Base-by-base conservation (phyloP, 2,888 invertebrate species). In the Bibio marci region DNA sequence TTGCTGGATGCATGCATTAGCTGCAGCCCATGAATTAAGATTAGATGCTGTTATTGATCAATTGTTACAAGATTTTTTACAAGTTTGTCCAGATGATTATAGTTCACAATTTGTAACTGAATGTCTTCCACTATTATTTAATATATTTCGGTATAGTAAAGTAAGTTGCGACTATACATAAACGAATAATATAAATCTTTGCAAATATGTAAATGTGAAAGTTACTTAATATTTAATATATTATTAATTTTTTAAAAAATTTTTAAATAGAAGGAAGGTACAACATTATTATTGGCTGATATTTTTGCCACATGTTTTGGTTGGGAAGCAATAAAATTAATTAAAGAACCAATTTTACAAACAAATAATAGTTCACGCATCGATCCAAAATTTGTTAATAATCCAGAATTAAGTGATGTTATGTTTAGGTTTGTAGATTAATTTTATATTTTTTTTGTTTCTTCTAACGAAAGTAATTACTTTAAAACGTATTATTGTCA, bases 331-430 rank as follows among this genome's bases (percentile, higher is more conserved):
- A 82, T 87, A 46, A 82, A 82, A 48, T 67, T 74, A 1, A 74
- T 80, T n/a, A 67, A 75, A 48, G 77, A 78, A 50, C 73, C 73
- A 26, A 63, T 68, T 3, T 64, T 76, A 22, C 72, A 79, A 2
- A 65, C 73, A 7, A 67, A 71, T 1, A 65, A 61, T 45, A 75
- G 77, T 28, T 81, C 87, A 0, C 67, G 87, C 43, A 87, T 90
- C 48, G 91, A 92, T 64, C 85, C 88, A 1, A 81, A 85, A 53
- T 92, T 87, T 63, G 88, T 92, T 46, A 92, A 91, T 65, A 91
- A 90, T 64, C 85, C 88, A 1, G 87, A 88, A 52, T 67, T 91
- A 28, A 87, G 87, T 49, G 91, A 91, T 56, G 88, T 91, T 22
- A 87, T 87, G 40, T 91, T 91, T 59, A 67, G 71, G 72, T 72